These are phyloP conservation scores for Bombus superbus DNA, from an alignment of 1,140 invertebrate species.

Conservation along the genomic window DNA sequence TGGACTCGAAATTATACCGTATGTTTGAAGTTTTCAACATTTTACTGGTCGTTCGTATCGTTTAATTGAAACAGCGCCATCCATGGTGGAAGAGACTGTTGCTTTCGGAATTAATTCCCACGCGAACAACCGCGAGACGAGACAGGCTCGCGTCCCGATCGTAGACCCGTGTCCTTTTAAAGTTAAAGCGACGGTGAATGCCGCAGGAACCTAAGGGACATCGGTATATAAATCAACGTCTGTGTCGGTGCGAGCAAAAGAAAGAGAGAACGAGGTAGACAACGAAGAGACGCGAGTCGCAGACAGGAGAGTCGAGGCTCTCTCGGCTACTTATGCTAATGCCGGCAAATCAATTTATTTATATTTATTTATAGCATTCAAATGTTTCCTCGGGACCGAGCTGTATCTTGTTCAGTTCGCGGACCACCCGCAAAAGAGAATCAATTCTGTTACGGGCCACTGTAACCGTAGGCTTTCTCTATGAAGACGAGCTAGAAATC, in stretches of 20 bases:
- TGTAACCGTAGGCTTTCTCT: background rate
- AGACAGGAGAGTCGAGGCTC: constrained; percentile 13
- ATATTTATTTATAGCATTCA: constrained; percentile 79
- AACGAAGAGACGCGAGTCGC: constrained; percentile 39
- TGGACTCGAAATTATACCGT: background rate
- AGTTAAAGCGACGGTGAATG: constrained; percentile 65
- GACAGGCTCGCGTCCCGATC: constrained; percentile 32
- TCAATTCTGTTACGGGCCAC: constrained; percentile 44
- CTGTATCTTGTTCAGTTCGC: constrained; percentile 47
- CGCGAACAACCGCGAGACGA: constrained; percentile 41
- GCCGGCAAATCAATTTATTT: constrained; percentile 77
- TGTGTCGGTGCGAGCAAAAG: background rate
- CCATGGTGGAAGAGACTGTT: background rate
- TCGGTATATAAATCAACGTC: constrained; percentile 67
- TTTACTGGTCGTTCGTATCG: background rate
- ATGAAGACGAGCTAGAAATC: constrained; percentile 6
- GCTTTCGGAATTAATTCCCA: constrained; percentile 61
- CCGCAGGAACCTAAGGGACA: constrained; percentile 58
- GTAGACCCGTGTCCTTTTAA: constrained; percentile 63
- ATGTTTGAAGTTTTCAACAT: background rate
- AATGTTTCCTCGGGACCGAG: constrained; percentile 70
- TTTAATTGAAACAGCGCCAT: constrained; percentile 26
- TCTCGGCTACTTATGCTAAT: constrained; percentile 76
- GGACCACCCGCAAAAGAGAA: constrained; percentile 71
- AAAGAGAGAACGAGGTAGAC: constrained; percentile 22